Evolutionary conservation across 2,113 vertebrate genomes (phyloP).

Genomic region (Pollimyrus isidori): DNA sequence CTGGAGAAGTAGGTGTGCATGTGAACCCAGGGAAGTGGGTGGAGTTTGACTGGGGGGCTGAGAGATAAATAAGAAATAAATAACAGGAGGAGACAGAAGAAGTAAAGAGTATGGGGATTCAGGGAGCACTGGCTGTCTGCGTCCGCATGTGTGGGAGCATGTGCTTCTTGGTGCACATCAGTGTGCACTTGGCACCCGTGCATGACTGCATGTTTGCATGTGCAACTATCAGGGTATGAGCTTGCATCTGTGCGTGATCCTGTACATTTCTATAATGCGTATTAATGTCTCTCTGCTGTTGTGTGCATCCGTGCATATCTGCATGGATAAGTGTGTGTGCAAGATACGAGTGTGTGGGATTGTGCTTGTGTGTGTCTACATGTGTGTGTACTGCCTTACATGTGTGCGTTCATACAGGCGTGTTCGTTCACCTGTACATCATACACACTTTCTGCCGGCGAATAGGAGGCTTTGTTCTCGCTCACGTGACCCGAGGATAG

Average conservation of each 20-base stretch:
- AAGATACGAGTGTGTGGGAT: neutral
- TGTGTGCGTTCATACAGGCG: neutral
- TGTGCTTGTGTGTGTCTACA: neutral
- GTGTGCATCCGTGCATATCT: neutral
- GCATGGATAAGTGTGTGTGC: neutral
- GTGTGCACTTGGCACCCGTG: neutral
- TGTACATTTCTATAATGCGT: neutral
- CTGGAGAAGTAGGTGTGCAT: neutral
- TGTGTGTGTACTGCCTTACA: neutral
- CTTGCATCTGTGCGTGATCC: neutral
- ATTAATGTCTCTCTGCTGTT: neutral
- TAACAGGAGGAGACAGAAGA: neutral
- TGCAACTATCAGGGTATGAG: neutral
- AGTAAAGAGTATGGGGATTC: neutral
- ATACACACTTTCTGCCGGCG: neutral
- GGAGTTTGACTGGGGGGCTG: neutral
- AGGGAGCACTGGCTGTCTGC: neutral
- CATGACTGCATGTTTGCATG: neutral
- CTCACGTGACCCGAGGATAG: conserved; percentile 26
- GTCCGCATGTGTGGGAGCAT: neutral
- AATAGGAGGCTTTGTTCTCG: conserved; percentile 36
- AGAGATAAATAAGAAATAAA: neutral
- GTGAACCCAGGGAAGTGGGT: neutral
- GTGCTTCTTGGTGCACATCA: neutral
- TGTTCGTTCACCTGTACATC: neutral